Evolutionary conservation across 2,888 invertebrate genomes (phyloP).

Genomic region (Parnassius mnemosyne): DNA sequence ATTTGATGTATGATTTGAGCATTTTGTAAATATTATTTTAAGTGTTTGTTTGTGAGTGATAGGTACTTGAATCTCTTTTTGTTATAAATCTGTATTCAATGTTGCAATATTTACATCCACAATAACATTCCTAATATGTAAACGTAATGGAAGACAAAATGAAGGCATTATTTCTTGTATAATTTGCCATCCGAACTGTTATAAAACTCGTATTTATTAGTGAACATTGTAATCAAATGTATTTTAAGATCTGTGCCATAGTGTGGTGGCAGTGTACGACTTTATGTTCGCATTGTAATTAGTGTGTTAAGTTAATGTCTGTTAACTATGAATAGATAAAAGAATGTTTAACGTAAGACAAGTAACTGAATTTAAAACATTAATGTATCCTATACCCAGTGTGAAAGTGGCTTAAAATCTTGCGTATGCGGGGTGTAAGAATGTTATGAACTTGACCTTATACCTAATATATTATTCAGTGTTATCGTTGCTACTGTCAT

Average conservation of each 20-base stretch:
- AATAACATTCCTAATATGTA: slow-evolving; percentile 12
- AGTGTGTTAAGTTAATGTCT: slow-evolving; percentile 67
- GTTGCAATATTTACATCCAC: slow-evolving; percentile 34
- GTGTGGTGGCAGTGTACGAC: slow-evolving; percentile 68
- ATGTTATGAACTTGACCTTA: slow-evolving; percentile 12
- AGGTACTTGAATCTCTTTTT: slow-evolving; percentile 76
- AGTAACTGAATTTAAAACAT: slow-evolving; percentile 45
- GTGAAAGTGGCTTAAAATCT: slow-evolving; percentile 29
- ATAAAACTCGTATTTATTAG: slow-evolving; percentile 41
- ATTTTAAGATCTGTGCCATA: slow-evolving; percentile 77
- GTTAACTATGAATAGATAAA: slow-evolving; percentile 63
- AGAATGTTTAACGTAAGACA: slow-evolving; percentile 60
- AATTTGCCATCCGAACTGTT: slow-evolving; percentile 23
- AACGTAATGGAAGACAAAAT: not conserved
- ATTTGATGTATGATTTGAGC: slow-evolving; percentile 71
- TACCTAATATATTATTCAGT: slow-evolving; percentile 14
- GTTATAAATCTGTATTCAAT: slow-evolving; percentile 55
- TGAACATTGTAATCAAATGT: slow-evolving; percentile 56
- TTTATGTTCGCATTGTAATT: slow-evolving; percentile 68
- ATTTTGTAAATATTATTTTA: slow-evolving; percentile 79
- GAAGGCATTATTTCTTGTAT: not conserved
- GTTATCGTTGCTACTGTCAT: slow-evolving; percentile 37
- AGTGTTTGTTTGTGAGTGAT: slow-evolving; percentile 74
- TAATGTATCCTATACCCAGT: slow-evolving; percentile 45
- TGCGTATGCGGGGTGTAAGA: slow-evolving; percentile 8